Percentiles rank a stretch among this genome's conserved stretches.
Evolutionary conservation across 2,113 vertebrate genomes (phyloP).

Genomic region (Bubo bubo): DNA sequence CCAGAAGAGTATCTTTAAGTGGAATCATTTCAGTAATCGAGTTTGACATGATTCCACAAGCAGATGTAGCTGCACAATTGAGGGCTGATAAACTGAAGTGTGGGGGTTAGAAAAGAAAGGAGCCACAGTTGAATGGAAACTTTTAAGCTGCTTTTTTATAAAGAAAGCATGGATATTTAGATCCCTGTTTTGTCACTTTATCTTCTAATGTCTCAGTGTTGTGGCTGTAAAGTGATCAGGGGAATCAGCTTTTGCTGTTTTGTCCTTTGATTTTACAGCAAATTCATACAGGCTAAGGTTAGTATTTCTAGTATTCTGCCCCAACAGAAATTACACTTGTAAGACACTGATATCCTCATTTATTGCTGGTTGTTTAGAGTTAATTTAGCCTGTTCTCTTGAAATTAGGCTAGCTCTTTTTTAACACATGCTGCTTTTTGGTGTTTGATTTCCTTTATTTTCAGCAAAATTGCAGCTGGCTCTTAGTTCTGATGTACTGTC

Average conservation of each 20-base stretch:
- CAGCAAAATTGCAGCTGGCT: neutral
- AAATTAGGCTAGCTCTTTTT: neutral
- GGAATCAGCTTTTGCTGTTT: neutral
- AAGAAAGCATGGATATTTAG: neutral
- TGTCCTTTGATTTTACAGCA: neutral
- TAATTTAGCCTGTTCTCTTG: neutral
- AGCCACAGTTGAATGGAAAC: neutral
- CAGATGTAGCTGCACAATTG: neutral
- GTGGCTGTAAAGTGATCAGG: neutral
- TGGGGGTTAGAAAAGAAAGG: neutral
- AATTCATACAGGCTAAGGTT: neutral
- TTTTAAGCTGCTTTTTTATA: neutral
- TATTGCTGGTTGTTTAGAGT: neutral
- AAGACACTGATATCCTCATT: neutral
- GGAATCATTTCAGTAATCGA: neutral
- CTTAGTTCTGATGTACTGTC: neutral
- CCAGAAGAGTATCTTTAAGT: neutral
- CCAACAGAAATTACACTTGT: neutral
- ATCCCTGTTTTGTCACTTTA: neutral
- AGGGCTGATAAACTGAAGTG: neutral
- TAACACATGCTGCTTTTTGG: neutral
- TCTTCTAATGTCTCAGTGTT: neutral
- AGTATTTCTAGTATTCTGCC: neutral
- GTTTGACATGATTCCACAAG: neutral
- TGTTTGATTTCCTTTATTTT: slow-evolving; percentile 8